These are phyloP conservation scores for Drosophila tani DNA, from an alignment of 1,140 invertebrate genomes.

Conservation along the genomic window DNA sequence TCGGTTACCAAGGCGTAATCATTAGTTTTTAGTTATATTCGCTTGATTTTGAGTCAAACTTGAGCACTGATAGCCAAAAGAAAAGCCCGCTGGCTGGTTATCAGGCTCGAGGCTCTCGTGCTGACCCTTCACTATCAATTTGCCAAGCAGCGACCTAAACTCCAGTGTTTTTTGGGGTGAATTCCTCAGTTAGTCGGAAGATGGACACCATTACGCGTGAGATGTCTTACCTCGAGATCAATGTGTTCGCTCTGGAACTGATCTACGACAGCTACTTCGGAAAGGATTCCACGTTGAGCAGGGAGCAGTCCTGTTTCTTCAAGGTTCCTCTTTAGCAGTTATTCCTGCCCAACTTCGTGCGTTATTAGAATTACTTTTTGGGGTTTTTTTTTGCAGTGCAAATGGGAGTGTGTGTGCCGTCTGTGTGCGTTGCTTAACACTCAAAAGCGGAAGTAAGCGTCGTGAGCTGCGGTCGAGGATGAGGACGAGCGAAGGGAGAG, in stretches of 20 bases:
- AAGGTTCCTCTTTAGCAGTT: background rate
- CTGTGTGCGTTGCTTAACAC: conserved; percentile 73
- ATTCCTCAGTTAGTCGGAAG: background rate
- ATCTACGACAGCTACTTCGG: background rate
- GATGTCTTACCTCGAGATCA: background rate
- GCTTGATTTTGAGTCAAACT: background rate
- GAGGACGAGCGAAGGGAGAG: conserved; percentile 32
- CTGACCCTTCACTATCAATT: background rate
- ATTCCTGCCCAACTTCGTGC: background rate
- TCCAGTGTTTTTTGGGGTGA: background rate
- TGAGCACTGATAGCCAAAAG: background rate
- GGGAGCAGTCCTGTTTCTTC: background rate
- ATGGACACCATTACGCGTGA: background rate
- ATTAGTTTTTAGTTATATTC: background rate
- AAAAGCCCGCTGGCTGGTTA: background rate
- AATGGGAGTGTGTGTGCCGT: conserved; percentile 22
- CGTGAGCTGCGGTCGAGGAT: conserved; percentile 66
- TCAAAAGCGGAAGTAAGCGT: conserved; percentile 81
- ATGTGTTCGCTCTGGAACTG: background rate
- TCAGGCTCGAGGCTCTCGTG: background rate
- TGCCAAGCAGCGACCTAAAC: background rate
- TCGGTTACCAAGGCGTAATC: no score
- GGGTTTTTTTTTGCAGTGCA: conserved; percentile 13
- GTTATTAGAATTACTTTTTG: background rate
- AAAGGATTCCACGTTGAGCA: background rate